phyloP scores from a whole-genome alignment of 1,140 invertebrate species.

The Papilio machaon region DNA sequence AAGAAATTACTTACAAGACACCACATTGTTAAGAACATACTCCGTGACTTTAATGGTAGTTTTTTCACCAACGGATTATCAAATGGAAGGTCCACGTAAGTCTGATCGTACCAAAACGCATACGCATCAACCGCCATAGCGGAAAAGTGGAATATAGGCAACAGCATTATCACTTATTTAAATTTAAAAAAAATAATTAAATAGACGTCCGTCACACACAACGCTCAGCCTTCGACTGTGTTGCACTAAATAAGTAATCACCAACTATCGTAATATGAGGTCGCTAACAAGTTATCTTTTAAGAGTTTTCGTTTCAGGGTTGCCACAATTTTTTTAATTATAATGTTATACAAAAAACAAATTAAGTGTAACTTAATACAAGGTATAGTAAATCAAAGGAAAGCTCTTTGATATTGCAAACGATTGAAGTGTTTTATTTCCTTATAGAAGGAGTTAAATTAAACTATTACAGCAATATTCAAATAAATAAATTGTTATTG shows the following conservation, averaged over 20 bases:
- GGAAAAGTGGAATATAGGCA: conserved; percentile 58
- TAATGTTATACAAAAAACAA: too few species aligned
- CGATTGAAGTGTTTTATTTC: too few species aligned
- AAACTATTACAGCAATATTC: too few species aligned
- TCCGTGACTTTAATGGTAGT: too few species aligned
- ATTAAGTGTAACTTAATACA: too few species aligned
- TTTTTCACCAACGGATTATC: conserved; percentile 49
- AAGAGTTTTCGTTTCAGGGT: not conserved
- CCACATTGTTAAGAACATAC: too few species aligned
- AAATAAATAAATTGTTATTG: not conserved
- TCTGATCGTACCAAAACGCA: conserved; percentile 66
- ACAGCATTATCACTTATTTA: conserved; percentile 50
- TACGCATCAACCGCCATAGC: conserved; percentile 56
- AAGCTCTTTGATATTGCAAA: too few species aligned
- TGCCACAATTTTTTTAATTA: not conserved
- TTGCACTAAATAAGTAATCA: not conserved
- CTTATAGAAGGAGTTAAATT: too few species aligned
- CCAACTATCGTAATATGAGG: not conserved
- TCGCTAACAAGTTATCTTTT: conserved; percentile 1
- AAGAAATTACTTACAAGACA: too few species aligned
- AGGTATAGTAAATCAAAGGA: too few species aligned
- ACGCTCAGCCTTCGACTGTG: not conserved
- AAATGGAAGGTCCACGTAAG: conserved; percentile 62
- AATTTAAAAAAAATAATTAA: conserved; percentile 39
- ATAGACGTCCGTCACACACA: conserved; percentile 4